Evolutionary conservation across 2,888 invertebrate genomes (phyloP), one percentile per base, ranked within the genome.

Genomic region (Mystacides longicornis): DNA sequence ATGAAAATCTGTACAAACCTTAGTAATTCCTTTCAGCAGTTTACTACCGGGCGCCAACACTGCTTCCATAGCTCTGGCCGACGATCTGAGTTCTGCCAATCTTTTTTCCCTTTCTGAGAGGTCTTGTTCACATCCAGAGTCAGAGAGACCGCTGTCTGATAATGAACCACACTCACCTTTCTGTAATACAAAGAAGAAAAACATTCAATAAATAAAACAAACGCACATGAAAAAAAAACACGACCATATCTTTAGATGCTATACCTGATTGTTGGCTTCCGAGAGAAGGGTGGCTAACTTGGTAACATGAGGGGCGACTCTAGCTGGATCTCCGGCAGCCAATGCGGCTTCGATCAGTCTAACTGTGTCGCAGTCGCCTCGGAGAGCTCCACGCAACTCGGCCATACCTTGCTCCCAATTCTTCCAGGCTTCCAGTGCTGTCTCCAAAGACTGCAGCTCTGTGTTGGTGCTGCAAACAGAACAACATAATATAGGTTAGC

Each of bases 101-200:
- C 85, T 76, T 45, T 83, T 77, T 67, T 86, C 86, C 23, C 86
- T 75, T 67, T 86, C 86, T 61, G 80, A 80, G 52, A 81, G 66
- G 54, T 86, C 86, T 60, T 85, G 85, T 64, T 86, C 82, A 9
- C 81, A 86, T 55, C 86, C 86, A 63, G 86, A 85, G 67, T 87
- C 86, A 9, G 86, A 86, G 62, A 87, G 85, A 49, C 86, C 86
- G 59, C 85, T 85, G 69, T 86, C 86, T 1, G 86, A 86, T 52
- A 84, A 73, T 1, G 85, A 86, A 27, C 83, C 83, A 64, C 74
- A 61, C 49, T 61, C 61, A 37, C 59, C 61, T 33, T 61, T 61
- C 59, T 61, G 51, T 3, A 55, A 73, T 31, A 16, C n/a, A 11
- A 37, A 37, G 31, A 31, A 31, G 14, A 31, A 31, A 31, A 31